phyloP scores from a whole-genome alignment of 2,113 vertebrate species.

The Salvelinus namaycush region DNA sequence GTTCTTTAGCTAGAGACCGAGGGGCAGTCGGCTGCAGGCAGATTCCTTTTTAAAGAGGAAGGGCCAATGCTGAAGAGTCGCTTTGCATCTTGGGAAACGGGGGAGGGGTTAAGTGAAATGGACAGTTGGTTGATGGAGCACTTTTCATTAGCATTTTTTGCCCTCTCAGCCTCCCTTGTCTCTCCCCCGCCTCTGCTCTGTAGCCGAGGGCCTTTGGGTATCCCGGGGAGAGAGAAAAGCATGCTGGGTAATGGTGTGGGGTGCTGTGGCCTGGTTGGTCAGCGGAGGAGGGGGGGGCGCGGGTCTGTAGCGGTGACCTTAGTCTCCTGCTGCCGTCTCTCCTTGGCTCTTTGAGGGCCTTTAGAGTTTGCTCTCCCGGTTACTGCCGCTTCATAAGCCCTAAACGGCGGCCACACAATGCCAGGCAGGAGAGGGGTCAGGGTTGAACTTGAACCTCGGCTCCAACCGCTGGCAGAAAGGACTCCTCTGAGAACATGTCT shows the following conservation, averaged over 20 bases:
- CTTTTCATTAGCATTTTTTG: slow-evolving; percentile 63
- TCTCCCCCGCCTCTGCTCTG: slow-evolving; percentile 27
- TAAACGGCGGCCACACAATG: slow-evolving; percentile 69
- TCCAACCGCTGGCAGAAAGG: slow-evolving; percentile 43
- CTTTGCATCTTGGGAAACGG: slow-evolving; percentile 35
- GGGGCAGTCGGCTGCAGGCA: slow-evolving; percentile 29
- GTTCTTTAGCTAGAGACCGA: not conserved
- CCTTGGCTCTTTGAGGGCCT: slow-evolving; percentile 57
- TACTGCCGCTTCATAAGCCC: slow-evolving; percentile 75
- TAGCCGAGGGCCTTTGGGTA: slow-evolving; percentile 46
- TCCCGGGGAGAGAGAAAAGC: slow-evolving; percentile 45
- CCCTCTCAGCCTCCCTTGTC: slow-evolving; percentile 33
- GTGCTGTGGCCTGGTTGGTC: slow-evolving; percentile 46
- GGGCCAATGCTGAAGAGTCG: slow-evolving; percentile 25
- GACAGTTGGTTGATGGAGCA: slow-evolving; percentile 57
- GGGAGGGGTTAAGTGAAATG: slow-evolving; percentile 50
- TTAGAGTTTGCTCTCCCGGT: slow-evolving; percentile 65
- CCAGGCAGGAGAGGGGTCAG: slow-evolving; percentile 62
- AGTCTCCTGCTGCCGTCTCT: slow-evolving; percentile 60
- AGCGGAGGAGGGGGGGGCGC: slow-evolving; percentile 35
- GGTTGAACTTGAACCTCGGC: slow-evolving; percentile 70
- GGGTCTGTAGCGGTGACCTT: slow-evolving; percentile 32
- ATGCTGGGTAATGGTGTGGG: slow-evolving; percentile 58
- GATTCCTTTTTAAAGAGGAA: slow-evolving; percentile 12
- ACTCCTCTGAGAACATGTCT: slow-evolving; percentile 29